Evolutionary conservation across 2,113 vertebrate species (phyloP), one percentile per base, ranked within the genome.

Genomic region (Dunckerocampus dactyliophorus): DNA sequence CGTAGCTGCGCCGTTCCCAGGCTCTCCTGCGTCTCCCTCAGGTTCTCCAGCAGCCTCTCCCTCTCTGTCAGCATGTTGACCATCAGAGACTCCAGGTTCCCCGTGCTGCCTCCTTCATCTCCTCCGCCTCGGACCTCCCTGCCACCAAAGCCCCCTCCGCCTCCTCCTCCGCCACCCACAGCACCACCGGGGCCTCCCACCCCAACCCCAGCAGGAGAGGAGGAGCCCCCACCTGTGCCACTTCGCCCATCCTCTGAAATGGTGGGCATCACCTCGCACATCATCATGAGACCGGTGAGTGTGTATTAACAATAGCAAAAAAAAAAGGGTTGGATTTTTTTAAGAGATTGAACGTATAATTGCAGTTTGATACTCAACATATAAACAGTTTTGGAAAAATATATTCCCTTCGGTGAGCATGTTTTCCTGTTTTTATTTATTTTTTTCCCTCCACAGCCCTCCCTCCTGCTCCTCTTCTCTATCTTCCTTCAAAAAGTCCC

Each of bases 251-350:
- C 95, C 92, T 97, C 94, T 11, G 92, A 96, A 85, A 97, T 96
- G 89, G 95, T 96, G 76, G 91, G 95, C 93, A 98, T 96, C 89
- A 97, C 95, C 81, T 98, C 95, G 75, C 94, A 97, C 94, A 95
- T 97, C 95, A 95, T 97, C 91, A 89, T 93, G 92, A 85, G 87
- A 82, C 63, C 55, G 67, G 60, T 67, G 61, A 1, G 83, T 63
- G 71, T 74, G 67, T 52, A 72, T 75, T 69, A 42, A 55, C 46
- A 69, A 42, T 20, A 21, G n/a, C 34, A 42, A 6, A 28, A 37
- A 55, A 55, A 15, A 20, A 19, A 14, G 31, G 31, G 13, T 65
- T 69, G 62, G 17, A 34, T 34, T 34, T 34, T 34, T 34, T 34
- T 34, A 34, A 34, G 17, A 67, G 59, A 60, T 67, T 1, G 12